Conservation (phyloP, 2,113 vertebrate species). For the Lathamus discolor region DNA sequence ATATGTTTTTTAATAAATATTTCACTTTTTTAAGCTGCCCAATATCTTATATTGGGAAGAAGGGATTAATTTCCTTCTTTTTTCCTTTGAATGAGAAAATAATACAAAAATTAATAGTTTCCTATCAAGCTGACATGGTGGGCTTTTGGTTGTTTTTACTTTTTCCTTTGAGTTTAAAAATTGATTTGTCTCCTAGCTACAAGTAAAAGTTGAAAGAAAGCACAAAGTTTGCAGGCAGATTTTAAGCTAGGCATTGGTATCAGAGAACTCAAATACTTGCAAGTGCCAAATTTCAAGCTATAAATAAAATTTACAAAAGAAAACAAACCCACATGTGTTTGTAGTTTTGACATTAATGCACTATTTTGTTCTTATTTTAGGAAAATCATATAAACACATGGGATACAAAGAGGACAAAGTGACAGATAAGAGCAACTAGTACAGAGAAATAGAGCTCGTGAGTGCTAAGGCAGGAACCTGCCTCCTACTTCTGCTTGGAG, state of each 20-base stretch:
- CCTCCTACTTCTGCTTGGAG: not conserved
- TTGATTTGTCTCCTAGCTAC: not conserved
- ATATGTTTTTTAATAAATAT: not conserved
- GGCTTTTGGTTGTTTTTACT: not conserved
- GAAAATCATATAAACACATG: not conserved
- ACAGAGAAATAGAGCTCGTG: accelerated
- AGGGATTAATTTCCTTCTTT: not conserved
- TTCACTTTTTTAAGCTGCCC: not conserved
- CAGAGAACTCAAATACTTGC: not conserved
- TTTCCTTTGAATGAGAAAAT: not conserved
- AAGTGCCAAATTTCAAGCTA: not conserved
- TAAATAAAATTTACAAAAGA: not conserved
- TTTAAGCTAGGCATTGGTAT: not conserved
- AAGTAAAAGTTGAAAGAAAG: not conserved
- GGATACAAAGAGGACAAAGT: not conserved
- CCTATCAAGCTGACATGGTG: not conserved
- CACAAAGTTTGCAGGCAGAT: not conserved
- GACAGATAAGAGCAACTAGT: not conserved
- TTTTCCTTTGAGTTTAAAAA: not conserved
- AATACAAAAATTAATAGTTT: not conserved
- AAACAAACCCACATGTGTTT: not conserved
- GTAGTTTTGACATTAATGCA: not conserved
- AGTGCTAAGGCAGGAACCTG: not conserved
- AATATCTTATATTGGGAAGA: not conserved
- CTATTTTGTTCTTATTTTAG: not conserved